Evolutionary conservation across 37 sponge, comb jelly and placozoan genomes (phyloP).

Genomic region (Crambe crambe): DNA sequence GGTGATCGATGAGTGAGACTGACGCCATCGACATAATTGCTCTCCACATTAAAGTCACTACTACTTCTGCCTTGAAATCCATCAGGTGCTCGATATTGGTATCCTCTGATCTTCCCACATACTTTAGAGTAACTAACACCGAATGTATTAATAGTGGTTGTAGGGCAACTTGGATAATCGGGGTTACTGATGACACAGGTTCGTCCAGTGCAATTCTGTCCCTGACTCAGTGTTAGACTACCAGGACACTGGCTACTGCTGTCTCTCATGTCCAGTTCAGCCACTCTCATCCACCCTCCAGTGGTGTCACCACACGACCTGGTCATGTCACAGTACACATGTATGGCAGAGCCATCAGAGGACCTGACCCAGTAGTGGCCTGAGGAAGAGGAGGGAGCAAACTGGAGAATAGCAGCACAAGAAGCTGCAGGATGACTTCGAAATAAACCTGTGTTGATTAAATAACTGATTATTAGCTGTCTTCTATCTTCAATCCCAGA

Average conservation of each 20-base stretch:
- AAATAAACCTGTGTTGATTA: background rate
- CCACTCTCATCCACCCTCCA: conserved; percentile 44
- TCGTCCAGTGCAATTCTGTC: background rate
- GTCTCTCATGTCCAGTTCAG: conserved; percentile 17
- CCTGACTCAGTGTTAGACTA: no score
- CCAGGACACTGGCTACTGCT: conserved; percentile 1
- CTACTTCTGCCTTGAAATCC: conserved; percentile 5
- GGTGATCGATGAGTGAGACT: conserved; percentile 26
- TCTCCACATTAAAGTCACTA: background rate
- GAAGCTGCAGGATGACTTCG: background rate
- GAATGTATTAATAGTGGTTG: conserved; percentile 3
- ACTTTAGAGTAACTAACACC: conserved; percentile 42
- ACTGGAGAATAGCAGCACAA: conserved; percentile 3
- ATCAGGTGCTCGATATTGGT: conserved; percentile 25
- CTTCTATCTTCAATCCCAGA: no score
- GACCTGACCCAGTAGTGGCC: conserved; percentile 4
- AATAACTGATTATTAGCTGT: no score
- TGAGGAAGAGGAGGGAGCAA: background rate
- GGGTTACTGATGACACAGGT: background rate
- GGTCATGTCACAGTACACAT: conserved; percentile 35
- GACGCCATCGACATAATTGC: conserved; percentile 29
- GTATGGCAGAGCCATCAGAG: conserved; percentile 12
- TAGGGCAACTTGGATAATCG: conserved; percentile 14
- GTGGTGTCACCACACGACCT: conserved; percentile 14
- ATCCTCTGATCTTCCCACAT: conserved; percentile 58